Conservation (phyloP, 2,113 vertebrate genomes). For the Oriolus oriolus region DNA sequence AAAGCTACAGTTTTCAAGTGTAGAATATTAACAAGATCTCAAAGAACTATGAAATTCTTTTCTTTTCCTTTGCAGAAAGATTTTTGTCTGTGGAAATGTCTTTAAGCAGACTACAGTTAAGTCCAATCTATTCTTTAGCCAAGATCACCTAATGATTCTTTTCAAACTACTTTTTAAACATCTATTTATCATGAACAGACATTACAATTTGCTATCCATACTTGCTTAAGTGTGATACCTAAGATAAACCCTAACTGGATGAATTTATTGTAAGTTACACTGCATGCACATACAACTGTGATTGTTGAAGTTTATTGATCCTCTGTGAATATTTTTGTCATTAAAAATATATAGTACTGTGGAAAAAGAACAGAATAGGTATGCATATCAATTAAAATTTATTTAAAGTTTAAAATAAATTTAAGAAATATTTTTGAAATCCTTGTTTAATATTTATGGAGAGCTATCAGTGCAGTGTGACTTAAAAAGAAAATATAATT, state of each 20-base stretch:
- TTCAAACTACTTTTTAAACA: neutral
- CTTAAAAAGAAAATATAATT: neutral
- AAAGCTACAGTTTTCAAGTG: neutral
- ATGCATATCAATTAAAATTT: neutral
- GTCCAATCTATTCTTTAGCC: neutral
- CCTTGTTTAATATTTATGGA: neutral
- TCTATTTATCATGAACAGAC: neutral
- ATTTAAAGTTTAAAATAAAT: neutral
- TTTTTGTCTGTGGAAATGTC: neutral
- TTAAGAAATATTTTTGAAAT: neutral
- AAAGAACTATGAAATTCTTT: neutral
- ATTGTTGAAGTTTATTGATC: neutral
- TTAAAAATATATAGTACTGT: neutral
- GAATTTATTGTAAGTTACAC: neutral
- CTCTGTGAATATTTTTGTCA: neutral
- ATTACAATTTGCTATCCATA: neutral
- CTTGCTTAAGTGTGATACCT: neutral
- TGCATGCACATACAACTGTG: neutral
- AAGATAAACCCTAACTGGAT: neutral
- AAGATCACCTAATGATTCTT: neutral
- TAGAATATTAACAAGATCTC: neutral
- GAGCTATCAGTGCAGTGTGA: neutral
- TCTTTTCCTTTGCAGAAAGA: neutral
- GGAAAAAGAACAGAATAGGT: neutral
- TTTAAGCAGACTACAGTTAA: neutral